Conservation (phyloP, 1,140 invertebrate genomes). For the Drosophila ambigua region DNA sequence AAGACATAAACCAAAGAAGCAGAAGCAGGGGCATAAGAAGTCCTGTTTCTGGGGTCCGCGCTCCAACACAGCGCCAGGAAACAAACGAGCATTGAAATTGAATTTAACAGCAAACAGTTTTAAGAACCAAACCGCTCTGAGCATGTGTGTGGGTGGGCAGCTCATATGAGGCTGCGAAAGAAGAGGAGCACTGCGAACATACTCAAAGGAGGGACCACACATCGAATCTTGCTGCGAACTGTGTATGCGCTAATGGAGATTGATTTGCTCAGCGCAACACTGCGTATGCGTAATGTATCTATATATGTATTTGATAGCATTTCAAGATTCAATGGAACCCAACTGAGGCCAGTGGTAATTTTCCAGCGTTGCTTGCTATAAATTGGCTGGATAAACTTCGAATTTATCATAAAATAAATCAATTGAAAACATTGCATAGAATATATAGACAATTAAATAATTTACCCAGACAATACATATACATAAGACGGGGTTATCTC, state of each 20-base stretch:
- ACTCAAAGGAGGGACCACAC: conserved; percentile 3
- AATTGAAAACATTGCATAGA: not conserved
- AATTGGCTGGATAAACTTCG: conserved; percentile 38
- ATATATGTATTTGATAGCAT: conserved; percentile 22
- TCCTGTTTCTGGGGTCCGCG: conserved; percentile 1
- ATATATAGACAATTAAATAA: not conserved
- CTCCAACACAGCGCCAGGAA: conserved; percentile 64
- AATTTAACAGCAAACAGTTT: conserved; percentile 81
- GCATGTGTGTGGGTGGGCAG: not conserved
- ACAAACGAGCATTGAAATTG: conserved; percentile 81
- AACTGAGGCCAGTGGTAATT: conserved; percentile 55
- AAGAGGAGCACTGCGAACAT: not conserved
- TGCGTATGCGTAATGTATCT: conserved; percentile 59
- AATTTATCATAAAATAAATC: conserved; percentile 3
- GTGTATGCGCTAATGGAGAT: conserved; percentile 76
- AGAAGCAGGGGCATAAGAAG: conserved; percentile 23
- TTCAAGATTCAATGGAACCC: conserved; percentile 9
- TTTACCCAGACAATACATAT: no score
- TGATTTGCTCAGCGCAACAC: conserved; percentile 59
- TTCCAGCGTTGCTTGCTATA: conserved; percentile 68
- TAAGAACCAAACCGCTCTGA: conserved; percentile 55
- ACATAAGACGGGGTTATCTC: no score
- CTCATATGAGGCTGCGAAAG: not conserved
- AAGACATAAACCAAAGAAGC: conserved; percentile 63
- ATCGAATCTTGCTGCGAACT: conserved; percentile 53